Evolutionary conservation across 1,140 invertebrate species (phyloP).

Genomic region (Cecropterus lyciades): DNA sequence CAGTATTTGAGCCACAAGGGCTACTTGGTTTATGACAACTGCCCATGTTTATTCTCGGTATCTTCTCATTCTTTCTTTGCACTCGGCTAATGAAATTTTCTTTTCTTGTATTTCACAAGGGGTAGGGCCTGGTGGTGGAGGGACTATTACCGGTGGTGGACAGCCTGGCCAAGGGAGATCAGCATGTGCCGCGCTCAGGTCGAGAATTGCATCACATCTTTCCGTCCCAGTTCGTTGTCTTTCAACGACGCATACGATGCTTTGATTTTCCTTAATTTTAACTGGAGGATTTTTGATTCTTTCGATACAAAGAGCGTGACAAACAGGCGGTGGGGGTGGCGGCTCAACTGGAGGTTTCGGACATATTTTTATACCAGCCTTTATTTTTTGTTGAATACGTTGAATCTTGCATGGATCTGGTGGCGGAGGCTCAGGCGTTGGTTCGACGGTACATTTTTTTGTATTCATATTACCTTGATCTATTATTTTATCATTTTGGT

Average conservation of each 20-base stretch:
- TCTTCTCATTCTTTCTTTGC: constrained; percentile 57
- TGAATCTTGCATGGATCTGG: constrained; percentile 56
- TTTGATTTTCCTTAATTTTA: constrained; percentile 25
- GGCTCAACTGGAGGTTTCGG: constrained; percentile 44
- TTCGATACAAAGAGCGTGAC: constrained; percentile 60
- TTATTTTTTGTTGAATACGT: constrained; percentile 48
- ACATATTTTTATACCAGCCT: constrained; percentile 60
- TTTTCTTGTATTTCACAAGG: constrained; percentile 55
- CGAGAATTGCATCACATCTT: constrained; percentile 55
- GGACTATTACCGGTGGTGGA: constrained; percentile 45
- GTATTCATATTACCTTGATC: constrained; percentile 48
- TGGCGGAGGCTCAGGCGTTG: constrained; percentile 49
- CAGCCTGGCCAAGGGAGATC: constrained; percentile 57
- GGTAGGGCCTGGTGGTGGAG: constrained; percentile 44
- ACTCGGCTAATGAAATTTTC: constrained; percentile 47
- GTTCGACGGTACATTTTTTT: constrained; percentile 58
- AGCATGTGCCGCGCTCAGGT: constrained; percentile 41
- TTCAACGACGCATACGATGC: constrained; percentile 53
- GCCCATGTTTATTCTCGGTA: constrained; percentile 57
- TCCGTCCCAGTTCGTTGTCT: constrained; percentile 49
- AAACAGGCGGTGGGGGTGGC: constrained; percentile 45
- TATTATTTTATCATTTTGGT: constrained; percentile 5
- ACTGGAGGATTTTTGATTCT: constrained; percentile 62
- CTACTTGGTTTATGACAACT: constrained; percentile 11
- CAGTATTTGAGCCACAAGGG: constrained; percentile 27